Base-by-base conservation (phyloP, 2,888 invertebrate species). In the Zhuqinia jingwanae region DNA sequence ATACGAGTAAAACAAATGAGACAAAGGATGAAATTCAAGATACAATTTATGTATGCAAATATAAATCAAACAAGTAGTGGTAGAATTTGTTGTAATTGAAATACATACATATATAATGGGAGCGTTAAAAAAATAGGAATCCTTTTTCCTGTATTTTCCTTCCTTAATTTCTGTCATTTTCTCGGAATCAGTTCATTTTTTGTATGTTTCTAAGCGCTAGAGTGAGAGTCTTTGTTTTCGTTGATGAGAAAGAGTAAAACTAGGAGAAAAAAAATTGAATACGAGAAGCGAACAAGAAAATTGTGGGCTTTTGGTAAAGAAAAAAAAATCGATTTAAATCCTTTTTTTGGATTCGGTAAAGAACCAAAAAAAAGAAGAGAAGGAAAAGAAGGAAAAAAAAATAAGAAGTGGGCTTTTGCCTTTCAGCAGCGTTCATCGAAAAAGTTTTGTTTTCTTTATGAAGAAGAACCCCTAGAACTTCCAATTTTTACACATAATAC, bases 241-340 rank as follows among this genome's bases (percentile, higher is more conserved):
- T 76, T 76, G 68, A 82, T 82, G 81, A 82, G 81, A 82, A 82
- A 47, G 47, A 47, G 60, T 73, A 50, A 20, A 42, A n/a, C n/a
- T n/a, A n/a, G n/a, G n/a, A n/a, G n/a, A n/a, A n/a, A n/a, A n/a
- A n/a, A n/a, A n/a, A 6, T n/a, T 30, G 47, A 78, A 63, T 78
- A 22, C 45, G 27, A 42, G 47, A 60, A 60, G 11, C 20, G 58
- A 27, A 58, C 25, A 73, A 27, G 45, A 60, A 73, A 82, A 82
- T 60, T 73, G 25, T 42, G 25, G 60, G 77, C 63, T 47, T 78
- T 27, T 47, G n/a, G 47, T 60, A 73, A 47, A 8, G 8, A 36
- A 53, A 73, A 47, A 8, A 36, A 36, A 53, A 60, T 82, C 60
- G 60, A 82, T 47, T 73, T 68, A 17, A 13, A 45, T 60, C 30